phyloP scores from a whole-genome alignment of 2,113 vertebrate species.

The Petrocephalus zakoni region DNA sequence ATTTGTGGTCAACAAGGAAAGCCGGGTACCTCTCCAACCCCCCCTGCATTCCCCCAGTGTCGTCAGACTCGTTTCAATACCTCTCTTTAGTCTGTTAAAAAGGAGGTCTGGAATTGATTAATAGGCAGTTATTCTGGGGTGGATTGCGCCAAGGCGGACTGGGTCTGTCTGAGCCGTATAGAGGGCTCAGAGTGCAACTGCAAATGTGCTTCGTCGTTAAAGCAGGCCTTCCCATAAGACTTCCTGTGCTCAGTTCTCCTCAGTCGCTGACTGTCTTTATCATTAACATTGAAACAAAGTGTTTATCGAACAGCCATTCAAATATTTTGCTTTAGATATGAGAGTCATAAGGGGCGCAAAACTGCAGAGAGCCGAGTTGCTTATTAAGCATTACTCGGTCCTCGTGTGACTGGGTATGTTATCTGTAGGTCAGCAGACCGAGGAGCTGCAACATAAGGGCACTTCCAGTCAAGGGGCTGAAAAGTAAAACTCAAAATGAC shows the following conservation, averaged over 20 bases:
- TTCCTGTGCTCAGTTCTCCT: not conserved
- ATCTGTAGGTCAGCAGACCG: not conserved
- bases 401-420: not conserved
- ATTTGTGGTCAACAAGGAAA: constrained; percentile 47
- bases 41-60: constrained; percentile 6
- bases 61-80: not conserved
- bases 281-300: not conserved
- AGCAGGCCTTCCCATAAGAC: constrained; percentile 24
- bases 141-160: not conserved
- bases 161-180: not conserved
- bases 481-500: not conserved
- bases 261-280: not conserved
- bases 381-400: not conserved
- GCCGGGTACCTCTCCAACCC: constrained; percentile 31
- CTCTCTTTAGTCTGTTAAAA: not conserved
- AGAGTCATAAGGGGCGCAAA: not conserved
- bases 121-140: not conserved
- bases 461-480: not conserved
- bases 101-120: constrained; percentile 36
- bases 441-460: not conserved
- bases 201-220: not conserved
- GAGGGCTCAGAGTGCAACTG: not conserved
- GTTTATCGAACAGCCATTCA: not conserved
- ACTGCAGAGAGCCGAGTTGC: not conserved
- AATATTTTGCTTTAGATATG: constrained; percentile 1